Percentiles rank a stretch among this genome's conserved stretches.
These are phyloP conservation scores for Sylvia atricapilla DNA, from an alignment of 2,113 vertebrate species.

Conservation along the genomic window DNA sequence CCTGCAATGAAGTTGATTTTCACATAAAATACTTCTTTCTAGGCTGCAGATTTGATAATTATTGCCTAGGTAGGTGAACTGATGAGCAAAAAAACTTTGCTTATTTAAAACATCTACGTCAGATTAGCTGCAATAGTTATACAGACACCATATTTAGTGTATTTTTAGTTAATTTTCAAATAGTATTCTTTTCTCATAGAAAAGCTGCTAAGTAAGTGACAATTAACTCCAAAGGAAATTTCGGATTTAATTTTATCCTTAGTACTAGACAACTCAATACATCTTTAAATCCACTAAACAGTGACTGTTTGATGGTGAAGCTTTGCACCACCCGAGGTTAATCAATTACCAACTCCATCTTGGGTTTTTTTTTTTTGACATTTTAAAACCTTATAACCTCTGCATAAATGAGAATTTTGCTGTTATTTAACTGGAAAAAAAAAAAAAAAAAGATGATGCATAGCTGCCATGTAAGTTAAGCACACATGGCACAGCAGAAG, in stretches of 20 bases:
- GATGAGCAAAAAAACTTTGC: background rate
- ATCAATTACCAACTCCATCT: background rate
- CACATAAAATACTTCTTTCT: background rate
- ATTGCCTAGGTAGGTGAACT: background rate
- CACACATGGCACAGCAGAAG: background rate
- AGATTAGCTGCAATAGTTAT: background rate
- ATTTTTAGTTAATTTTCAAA: background rate
- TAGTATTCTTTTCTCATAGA: background rate
- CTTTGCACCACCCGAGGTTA: background rate
- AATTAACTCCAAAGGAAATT: background rate
- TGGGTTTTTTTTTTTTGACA: background rate
- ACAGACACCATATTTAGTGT: background rate
- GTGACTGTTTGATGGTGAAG: background rate
- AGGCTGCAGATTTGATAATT: background rate
- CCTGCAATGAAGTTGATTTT: background rate
- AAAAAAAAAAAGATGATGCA: background rate
- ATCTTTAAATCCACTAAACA: background rate
- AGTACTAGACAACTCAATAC: background rate
- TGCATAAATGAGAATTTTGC: background rate
- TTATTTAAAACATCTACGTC: background rate
- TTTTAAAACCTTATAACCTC: background rate
- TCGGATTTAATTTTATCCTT: background rate
- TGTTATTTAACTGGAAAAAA: background rate
- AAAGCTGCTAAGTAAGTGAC: background rate
- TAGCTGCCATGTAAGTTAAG: background rate